Evolutionary conservation across 2,888 invertebrate genomes (phyloP).

Genomic region (Drosophila hamatofila): DNA sequence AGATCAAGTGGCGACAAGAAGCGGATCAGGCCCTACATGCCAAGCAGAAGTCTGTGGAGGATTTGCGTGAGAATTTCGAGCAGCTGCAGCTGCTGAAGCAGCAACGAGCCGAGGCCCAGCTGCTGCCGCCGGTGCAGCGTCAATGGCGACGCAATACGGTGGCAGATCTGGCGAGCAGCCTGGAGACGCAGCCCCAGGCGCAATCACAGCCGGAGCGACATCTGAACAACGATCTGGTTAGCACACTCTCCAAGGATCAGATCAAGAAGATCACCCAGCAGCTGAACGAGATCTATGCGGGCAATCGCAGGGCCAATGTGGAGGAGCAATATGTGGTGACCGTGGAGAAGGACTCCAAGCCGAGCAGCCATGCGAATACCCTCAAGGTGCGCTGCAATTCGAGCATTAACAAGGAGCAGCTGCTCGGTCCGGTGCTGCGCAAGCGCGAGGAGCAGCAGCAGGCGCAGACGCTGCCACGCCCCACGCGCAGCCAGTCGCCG

Average conservation of each 20-base stretch:
- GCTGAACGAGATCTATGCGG: conserved; percentile 92
- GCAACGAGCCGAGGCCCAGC: conserved; percentile 84
- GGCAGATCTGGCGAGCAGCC: conserved; percentile 90
- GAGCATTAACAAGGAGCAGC: conserved; percentile 86
- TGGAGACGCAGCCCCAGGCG: conserved; percentile 87
- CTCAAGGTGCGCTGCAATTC: conserved; percentile 88
- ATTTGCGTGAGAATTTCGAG: conserved; percentile 92
- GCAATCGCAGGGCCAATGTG: conserved; percentile 67
- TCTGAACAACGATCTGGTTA: conserved; percentile 92
- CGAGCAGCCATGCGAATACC: conserved; percentile 74
- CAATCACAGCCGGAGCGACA: conserved; percentile 86
- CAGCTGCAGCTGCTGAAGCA: conserved; percentile 87
- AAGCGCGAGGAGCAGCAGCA: conserved; percentile 87
- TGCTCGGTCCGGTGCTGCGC: conserved; percentile 82
- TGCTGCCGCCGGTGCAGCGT: conserved; percentile 52
- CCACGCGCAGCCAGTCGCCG: conserved; percentile 81
- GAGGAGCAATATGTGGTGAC: conserved; percentile 88
- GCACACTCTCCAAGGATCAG: conserved; percentile 93
- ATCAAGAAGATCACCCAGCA: conserved; percentile 92
- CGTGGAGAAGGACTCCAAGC: conserved; percentile 85
- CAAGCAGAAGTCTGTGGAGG: conserved; percentile 95
- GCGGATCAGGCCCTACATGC: conserved; percentile 91
- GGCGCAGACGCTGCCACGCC: conserved; percentile 85
- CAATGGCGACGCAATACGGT: conserved; percentile 94
- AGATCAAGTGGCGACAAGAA: conserved; percentile 91